These are phyloP conservation scores for Procambarus clarkii DNA, from an alignment of 1,140 invertebrate genomes.

Conservation along the genomic window DNA sequence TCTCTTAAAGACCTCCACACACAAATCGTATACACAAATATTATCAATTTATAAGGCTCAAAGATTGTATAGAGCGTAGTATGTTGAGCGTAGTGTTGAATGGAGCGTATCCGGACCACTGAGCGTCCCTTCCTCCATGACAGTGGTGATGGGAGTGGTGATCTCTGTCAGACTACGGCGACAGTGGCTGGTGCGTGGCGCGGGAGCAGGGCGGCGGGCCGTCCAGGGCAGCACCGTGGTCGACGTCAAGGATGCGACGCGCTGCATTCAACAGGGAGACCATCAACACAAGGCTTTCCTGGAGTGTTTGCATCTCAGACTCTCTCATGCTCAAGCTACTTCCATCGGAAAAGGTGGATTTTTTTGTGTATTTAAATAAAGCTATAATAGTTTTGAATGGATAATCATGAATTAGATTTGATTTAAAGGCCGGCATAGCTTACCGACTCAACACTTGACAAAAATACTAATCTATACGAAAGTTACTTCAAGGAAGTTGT, in stretches of 20 bases:
- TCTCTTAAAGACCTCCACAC: background rate
- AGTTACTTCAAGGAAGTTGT: no score
- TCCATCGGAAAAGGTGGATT: background rate
- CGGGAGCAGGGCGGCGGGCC: background rate
- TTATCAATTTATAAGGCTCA: no score
- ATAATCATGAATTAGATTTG: no score
- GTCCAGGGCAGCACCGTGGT: background rate
- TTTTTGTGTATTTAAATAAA: background rate
- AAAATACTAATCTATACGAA: no score
- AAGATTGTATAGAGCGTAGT: no score
- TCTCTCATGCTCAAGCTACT: background rate
- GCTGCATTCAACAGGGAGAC: background rate
- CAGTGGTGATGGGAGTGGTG: conserved; percentile 30
- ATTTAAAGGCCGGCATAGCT: no score
- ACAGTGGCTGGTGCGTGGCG: background rate
- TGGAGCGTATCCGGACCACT: no score
- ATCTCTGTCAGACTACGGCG: conserved; percentile 11
- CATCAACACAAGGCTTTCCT: background rate
- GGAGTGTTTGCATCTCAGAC: conserved; percentile 8
- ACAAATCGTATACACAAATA: background rate
- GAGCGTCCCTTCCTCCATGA: background rate
- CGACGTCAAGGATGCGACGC: background rate
- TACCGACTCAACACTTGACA: no score
- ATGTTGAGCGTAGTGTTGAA: no score
- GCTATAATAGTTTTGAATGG: no score